Conservation (phyloP, 2,113 vertebrate species). For the Nesogale talazaci region DNA sequence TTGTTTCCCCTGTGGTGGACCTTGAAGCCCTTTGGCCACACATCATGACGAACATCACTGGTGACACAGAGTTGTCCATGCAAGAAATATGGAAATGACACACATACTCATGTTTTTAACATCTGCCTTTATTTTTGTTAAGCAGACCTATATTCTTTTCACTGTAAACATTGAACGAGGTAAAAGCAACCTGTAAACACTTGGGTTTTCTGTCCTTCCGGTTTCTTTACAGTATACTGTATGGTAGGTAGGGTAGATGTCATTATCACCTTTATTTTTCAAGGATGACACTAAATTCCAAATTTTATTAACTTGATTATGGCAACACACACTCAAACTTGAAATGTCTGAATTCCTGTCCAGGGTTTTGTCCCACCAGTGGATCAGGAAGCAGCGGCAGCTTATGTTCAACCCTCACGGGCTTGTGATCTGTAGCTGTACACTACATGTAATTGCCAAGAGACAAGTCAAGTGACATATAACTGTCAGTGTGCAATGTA, state of each 20-base stretch:
- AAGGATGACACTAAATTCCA: not conserved
- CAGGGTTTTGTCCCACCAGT: not conserved
- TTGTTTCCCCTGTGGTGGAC: not conserved
- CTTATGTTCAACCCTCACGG: not conserved
- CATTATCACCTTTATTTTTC: not conserved
- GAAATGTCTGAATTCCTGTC: not conserved
- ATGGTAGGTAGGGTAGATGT: not conserved
- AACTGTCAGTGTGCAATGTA: conserved; percentile 26
- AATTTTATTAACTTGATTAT: conserved; percentile 1
- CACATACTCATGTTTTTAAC: not conserved
- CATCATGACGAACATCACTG: not conserved
- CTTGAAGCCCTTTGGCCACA: not conserved
- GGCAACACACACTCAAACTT: not conserved
- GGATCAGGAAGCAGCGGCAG: not conserved
- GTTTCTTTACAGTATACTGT: too few relatives aligned
- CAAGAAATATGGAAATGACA: not conserved
- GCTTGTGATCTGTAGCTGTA: not conserved
- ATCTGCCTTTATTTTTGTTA: too few relatives aligned
- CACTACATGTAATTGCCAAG: not conserved
- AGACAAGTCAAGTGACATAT: conserved; percentile 18
- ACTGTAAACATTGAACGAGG: not conserved
- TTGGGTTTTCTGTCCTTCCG: too few relatives aligned
- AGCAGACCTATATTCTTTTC: too few relatives aligned
- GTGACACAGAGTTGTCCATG: not conserved
- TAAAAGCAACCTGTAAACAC: too few relatives aligned